Conservation (phyloP, 2,888 invertebrate genomes). For the Lissocephala sabroskyi region DNA sequence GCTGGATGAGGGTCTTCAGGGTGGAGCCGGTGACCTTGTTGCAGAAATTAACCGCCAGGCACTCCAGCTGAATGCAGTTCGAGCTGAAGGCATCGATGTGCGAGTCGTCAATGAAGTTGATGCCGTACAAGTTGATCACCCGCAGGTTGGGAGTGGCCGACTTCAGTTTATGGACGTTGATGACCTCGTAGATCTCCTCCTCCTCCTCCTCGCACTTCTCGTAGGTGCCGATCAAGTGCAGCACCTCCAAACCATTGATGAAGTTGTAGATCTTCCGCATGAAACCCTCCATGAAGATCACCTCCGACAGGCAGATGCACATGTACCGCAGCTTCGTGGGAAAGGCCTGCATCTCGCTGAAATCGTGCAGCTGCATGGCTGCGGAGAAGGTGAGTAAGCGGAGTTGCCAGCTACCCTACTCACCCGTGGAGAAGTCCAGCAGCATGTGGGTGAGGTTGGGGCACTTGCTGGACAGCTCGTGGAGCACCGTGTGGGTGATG, state of each 20-base stretch:
- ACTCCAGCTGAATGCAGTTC: conserved; percentile 97
- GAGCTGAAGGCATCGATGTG: conserved; percentile 98
- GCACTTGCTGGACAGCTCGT: conserved; percentile 96
- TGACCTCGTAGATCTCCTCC: conserved; percentile 99
- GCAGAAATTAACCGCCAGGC: conserved; percentile 97
- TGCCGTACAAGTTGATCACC: conserved; percentile 98
- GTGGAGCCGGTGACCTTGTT: conserved; percentile 97
- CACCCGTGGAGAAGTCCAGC: conserved; percentile 94
- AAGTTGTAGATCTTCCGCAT: conserved; percentile 99
- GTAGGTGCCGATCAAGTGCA: conserved; percentile 98
- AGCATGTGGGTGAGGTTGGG: conserved; percentile 97
- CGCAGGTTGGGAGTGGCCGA: conserved; percentile 97
- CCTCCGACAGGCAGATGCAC: conserved; percentile 96
- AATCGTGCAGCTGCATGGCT: conserved; percentile 99
- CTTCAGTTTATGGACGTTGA: conserved; percentile 98
- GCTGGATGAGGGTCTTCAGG: conserved; percentile 92
- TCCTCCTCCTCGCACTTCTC: conserved; percentile 99
- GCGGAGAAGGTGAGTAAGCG: conserved; percentile 13
- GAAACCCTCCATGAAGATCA: conserved; percentile 99
- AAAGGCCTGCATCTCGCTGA: conserved; percentile 98
- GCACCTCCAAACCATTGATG: conserved; percentile 94
- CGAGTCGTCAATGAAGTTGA: conserved; percentile 98
- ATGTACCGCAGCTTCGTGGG: conserved; percentile 96
- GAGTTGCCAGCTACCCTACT: conserved; percentile 12
- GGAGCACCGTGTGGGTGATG: conserved; percentile 96